Evolutionary conservation across 2,797 vertebrate species (phyloP).

Genomic region (Pygocentrus nattereri): DNA sequence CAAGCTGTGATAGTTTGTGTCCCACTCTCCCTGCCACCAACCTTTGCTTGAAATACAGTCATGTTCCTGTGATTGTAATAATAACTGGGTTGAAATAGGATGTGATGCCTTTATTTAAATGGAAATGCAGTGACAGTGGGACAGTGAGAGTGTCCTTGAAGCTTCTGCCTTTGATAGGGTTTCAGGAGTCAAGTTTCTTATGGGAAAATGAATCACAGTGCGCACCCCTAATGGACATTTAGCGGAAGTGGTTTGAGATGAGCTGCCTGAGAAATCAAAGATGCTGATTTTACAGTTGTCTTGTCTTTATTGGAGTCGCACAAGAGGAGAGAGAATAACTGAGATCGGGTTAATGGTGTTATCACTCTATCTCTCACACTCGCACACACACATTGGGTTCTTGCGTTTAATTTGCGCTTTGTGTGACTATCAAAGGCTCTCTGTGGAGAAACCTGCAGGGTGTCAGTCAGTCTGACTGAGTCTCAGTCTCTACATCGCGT

Average conservation of each 20-base stretch:
- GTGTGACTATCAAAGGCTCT: conserved; percentile 63
- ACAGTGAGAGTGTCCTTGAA: conserved; percentile 1
- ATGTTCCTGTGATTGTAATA: conserved; percentile 11
- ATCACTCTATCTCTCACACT: neutral
- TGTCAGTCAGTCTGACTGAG: conserved; percentile 58
- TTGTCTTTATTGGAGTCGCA: neutral
- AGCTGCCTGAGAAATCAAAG: neutral
- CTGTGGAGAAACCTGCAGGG: conserved; percentile 58
- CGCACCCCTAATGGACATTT: conserved; percentile 15
- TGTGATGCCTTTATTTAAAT: conserved; percentile 17
- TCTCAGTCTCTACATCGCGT: conserved; percentile 50
- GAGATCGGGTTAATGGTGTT: neutral
- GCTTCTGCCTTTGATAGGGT: conserved; percentile 3
- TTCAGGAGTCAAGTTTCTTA: conserved; percentile 3
- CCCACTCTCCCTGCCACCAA: neutral
- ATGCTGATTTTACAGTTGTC: conserved; percentile 11
- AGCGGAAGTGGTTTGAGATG: conserved; percentile 8
- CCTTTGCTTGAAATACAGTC: neutral
- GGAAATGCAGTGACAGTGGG: conserved; percentile 1
- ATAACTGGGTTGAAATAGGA: conserved; percentile 16
- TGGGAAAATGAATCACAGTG: conserved; percentile 31
- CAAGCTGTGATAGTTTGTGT: neutral
- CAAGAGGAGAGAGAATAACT: neutral
- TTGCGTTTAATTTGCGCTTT: conserved; percentile 52
- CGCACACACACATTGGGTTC: conserved; percentile 26